Evolutionary conservation across 2,113 vertebrate genomes (phyloP), one percentile per base, ranked within the genome.

Genomic region (Callipepla californica): DNA sequence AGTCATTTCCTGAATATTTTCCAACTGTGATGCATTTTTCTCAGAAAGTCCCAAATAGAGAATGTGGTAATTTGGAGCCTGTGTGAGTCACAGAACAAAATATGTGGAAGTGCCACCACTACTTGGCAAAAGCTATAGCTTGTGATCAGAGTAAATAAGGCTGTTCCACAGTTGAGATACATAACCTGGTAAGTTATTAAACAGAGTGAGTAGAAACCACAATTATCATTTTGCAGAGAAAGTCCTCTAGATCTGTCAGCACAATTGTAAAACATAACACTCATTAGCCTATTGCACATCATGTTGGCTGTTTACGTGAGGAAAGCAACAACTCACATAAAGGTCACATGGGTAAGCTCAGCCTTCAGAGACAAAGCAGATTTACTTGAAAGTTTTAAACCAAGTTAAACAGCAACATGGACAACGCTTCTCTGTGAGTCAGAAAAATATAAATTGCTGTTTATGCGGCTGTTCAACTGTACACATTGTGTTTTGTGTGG

Each of bases 151-250:
- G 74, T 93, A 94, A 96, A 92, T 93, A 92, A 93, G 84, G 81
- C 58, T 89, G 63, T 70, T 91, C 67, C 38, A 81, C 50, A 94
- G 91, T 2, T 93, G 84, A 95, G 78, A 91, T 70, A 89, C 81
- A 58, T 77, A 95, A 92, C 86, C 91, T 94, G 86, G 15, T 82
- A 85, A 79, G 50, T 80, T 91, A 89, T 81, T 93, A 92, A 94
- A 92, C 78, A 96, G 69, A 94, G 66, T 2, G 0, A 93, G 59
- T 74, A 92, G 92, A 91, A 92, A 75, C 78, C 38, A 0, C 82
- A 87, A 94, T 95, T 85, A 94, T 26, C 1, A 87, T 87, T 93
- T 90, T 50, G 70, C 53, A 87, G 70, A 95, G 80, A 92, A 94
- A 94, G 36, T 28, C 74, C 59, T 85, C 84, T 80, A 91, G 82